Evolutionary conservation across 2,113 vertebrate species (phyloP).

Genomic region (Psammodynastes pulverulentus): DNA sequence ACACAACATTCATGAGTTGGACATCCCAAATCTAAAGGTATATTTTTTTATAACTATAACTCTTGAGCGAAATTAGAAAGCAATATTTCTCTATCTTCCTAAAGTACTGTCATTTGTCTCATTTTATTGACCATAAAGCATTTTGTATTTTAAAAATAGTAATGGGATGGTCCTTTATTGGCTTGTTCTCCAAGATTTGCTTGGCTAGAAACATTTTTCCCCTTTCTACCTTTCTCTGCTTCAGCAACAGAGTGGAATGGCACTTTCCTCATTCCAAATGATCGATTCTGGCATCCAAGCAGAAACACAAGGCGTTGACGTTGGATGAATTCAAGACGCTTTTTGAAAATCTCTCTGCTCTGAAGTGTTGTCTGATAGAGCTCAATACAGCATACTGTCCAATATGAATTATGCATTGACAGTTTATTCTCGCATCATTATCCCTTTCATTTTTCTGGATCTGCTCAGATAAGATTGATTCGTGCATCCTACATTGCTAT

Average conservation of each 20-base stretch:
- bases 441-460: constrained; percentile 62
- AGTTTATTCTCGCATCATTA: constrained; percentile 61
- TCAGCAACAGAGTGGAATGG: constrained; percentile 26
- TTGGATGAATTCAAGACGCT: constrained; percentile 52
- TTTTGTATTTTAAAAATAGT: background rate
- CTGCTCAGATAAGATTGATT: constrained; percentile 58
- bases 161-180: accelerated
- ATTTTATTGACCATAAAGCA: background rate
- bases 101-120: background rate
- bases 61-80: background rate
- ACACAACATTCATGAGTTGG: background rate
- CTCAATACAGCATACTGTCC: constrained; percentile 45
- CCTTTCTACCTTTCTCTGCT: constrained; percentile 33
- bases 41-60: background rate
- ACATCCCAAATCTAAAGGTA: background rate
- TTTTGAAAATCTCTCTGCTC: constrained; percentile 49
- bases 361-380: constrained; percentile 40
- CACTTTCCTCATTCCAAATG: constrained; percentile 50
- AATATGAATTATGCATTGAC: constrained; percentile 66
- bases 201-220: background rate
- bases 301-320: constrained; percentile 62
- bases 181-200: background rate
- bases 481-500: constrained; percentile 40
- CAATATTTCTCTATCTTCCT: background rate
- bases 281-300: constrained; percentile 63